Evolutionary conservation across 2,113 vertebrate genomes (phyloP).

Genomic region (Centropus unirufus): DNA sequence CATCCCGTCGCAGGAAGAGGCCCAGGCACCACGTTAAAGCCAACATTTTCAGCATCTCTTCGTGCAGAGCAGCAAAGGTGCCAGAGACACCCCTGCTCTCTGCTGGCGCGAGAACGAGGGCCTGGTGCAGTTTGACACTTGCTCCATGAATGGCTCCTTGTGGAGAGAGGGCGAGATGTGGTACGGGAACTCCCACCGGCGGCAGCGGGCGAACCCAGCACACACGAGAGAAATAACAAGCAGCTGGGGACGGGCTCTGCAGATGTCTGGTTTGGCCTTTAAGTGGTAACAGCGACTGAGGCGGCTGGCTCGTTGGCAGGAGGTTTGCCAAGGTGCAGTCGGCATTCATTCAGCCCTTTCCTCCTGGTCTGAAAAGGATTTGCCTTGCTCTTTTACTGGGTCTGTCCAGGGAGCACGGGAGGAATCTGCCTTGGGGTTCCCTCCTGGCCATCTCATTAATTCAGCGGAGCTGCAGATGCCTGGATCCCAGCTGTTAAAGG

Average conservation of each 20-base stretch:
- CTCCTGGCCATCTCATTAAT: neutral
- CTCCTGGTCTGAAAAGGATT: neutral
- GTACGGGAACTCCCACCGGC: neutral
- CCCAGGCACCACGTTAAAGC: neutral
- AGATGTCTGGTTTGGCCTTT: neutral
- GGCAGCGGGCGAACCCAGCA: neutral
- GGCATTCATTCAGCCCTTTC: neutral
- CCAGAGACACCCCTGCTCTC: neutral
- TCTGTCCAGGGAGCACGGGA: neutral
- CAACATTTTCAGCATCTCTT: neutral
- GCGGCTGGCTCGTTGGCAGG: neutral
- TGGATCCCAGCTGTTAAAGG: neutral
- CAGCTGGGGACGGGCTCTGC: neutral
- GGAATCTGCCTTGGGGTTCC: neutral
- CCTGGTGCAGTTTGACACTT: neutral
- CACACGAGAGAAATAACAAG: neutral
- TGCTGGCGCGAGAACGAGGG: neutral
- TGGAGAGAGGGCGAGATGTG: neutral
- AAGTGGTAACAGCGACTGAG: neutral
- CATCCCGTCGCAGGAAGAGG: neutral
- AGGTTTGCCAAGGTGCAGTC: constrained; percentile 14
- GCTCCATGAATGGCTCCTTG: neutral
- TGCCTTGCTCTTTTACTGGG: neutral
- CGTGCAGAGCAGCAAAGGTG: neutral
- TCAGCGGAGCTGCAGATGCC: neutral